phyloP scores from a whole-genome alignment of 2,888 invertebrate genomes.

The Polyommatus icarus region DNA sequence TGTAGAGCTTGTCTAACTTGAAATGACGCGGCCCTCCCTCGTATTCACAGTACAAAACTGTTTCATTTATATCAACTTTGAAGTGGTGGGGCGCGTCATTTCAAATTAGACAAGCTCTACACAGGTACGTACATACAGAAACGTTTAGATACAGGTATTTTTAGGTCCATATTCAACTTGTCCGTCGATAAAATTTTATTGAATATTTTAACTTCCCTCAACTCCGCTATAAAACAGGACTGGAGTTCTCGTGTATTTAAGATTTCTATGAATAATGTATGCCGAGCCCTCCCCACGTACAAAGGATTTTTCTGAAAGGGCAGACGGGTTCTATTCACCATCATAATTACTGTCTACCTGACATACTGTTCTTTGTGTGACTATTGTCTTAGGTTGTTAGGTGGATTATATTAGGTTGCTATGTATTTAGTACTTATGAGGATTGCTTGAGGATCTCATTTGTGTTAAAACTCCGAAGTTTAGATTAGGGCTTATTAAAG shows the following conservation, averaged over 20 bases:
- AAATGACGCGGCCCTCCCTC: too few relatives aligned
- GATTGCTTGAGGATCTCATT: too few relatives aligned
- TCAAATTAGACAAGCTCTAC: too few relatives aligned
- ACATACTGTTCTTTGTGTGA: background rate
- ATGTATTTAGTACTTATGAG: too few relatives aligned
- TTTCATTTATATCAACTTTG: too few relatives aligned
- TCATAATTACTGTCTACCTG: conserved; percentile 11
- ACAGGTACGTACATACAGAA: too few relatives aligned
- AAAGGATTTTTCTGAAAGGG: conserved; percentile 20
- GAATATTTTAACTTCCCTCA: conserved; percentile 26
- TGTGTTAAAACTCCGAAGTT: too few relatives aligned
- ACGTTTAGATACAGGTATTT: background rate
- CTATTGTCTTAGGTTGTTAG: background rate
- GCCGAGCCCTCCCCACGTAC: conserved; percentile 40
- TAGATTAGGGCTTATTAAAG: too few relatives aligned
- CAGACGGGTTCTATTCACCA: conserved; percentile 14
- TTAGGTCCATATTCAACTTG: background rate
- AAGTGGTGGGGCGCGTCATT: too few relatives aligned
- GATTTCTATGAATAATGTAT: conserved; percentile 77
- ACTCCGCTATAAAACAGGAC: conserved; percentile 17
- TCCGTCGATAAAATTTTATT: conserved; percentile 22
- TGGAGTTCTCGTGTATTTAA: conserved; percentile 48
- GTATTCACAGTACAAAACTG: too few relatives aligned
- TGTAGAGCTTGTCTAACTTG: too few relatives aligned
- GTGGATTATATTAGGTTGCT: background rate